Percentiles rank a stretch among this genome's conserved stretches.
These are phyloP conservation scores for Dryobotodes eremita DNA, from an alignment of 2,888 invertebrate species.

Conservation along the genomic window DNA sequence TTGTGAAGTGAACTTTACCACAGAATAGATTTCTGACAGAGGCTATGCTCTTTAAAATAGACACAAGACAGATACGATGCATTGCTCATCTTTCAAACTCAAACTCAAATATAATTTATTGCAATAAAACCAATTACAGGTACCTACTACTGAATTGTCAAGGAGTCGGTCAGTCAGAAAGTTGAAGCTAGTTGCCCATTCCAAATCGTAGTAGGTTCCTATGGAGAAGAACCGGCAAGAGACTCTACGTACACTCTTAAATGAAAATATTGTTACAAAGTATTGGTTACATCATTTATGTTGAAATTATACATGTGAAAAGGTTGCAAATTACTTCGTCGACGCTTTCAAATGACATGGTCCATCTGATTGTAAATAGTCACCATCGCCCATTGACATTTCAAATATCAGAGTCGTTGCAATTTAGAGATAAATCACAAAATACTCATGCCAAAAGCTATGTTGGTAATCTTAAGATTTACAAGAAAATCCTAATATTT, in stretches of 20 bases:
- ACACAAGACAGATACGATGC: neutral
- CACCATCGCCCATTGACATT: neutral
- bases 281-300: neutral
- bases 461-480: neutral
- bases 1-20: slow-evolving; percentile 18
- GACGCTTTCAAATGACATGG: neutral
- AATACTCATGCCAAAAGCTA: too few relatives aligned
- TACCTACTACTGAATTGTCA: neutral
- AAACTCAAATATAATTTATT: neutral
- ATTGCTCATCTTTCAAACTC: neutral
- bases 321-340: neutral
- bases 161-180: neutral
- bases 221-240: neutral
- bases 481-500: neutral
- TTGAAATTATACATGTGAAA: neutral
- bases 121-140: neutral
- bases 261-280: neutral
- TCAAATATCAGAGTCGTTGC: neutral
- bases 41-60: neutral
- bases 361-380: neutral
- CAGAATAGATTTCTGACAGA: slow-evolving; percentile 2
- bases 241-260: neutral
- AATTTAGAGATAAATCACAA: neutral
- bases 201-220: neutral
- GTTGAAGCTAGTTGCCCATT: neutral